These are phyloP conservation scores for Chitala chitala DNA, from an alignment of 2,113 vertebrate species.

Conservation along the genomic window DNA sequence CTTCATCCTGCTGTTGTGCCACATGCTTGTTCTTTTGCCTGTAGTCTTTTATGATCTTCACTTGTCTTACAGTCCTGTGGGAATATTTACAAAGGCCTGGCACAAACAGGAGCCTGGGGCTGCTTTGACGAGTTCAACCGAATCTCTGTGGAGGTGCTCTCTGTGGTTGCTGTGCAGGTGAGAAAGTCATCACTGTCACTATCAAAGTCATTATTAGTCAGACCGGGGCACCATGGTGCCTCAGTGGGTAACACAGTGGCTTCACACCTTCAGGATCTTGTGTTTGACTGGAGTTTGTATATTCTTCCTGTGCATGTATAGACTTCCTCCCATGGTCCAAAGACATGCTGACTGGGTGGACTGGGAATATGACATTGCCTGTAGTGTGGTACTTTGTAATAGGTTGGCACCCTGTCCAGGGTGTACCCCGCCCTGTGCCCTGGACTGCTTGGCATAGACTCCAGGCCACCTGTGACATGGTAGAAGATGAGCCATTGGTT, in stretches of 20 bases:
- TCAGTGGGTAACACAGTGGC: background rate
- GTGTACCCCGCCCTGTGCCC: no score
- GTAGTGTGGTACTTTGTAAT: background rate
- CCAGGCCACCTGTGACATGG: no score
- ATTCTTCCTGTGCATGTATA: background rate
- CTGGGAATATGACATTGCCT: background rate
- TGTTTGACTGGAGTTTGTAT: background rate
- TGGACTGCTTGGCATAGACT: no score
- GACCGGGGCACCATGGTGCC: no score
- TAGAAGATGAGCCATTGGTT: no score
- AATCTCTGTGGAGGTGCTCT: slow-evolving; percentile 93
- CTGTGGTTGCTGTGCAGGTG: slow-evolving; percentile 95
- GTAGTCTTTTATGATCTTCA: background rate
- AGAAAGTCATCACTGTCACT: no score
- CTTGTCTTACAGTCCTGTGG: slow-evolving; percentile 77
- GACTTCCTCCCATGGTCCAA: background rate
- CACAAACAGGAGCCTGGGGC: slow-evolving; percentile 96
- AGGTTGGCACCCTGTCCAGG: background rate
- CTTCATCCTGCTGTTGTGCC: no score
- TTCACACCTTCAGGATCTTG: background rate
- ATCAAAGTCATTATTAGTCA: no score
- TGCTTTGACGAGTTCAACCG: slow-evolving; percentile 98
- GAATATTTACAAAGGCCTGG: slow-evolving; percentile 95
- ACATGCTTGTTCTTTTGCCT: no score
- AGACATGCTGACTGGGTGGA: background rate